Conservation (phyloP, 2,113 vertebrate species). For the Bostrychus sinensis region DNA sequence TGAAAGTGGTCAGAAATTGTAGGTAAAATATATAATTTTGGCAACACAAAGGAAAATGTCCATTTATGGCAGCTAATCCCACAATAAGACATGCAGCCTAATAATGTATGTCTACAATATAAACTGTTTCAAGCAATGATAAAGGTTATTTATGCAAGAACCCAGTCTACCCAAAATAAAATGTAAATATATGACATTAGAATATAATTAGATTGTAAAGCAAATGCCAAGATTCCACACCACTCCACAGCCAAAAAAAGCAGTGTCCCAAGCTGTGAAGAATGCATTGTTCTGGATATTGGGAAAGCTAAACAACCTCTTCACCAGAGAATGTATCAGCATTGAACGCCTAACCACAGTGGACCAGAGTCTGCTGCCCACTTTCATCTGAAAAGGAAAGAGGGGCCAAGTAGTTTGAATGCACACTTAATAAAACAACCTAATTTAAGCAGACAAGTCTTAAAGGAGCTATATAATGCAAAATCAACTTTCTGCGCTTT, state of each 20-base stretch:
- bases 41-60: too few relatives aligned
- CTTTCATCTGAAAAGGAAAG: neutral
- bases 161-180: neutral
- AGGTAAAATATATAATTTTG: too few relatives aligned
- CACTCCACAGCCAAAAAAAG: neutral
- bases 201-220: neutral
- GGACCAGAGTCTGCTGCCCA: neutral
- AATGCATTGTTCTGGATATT: constrained; percentile 5
- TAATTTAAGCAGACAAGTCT: neutral
- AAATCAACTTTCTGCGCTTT: too few relatives aligned
- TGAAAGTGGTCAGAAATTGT: neutral
- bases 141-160: neutral
- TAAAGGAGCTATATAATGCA: too few relatives aligned
- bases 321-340: neutral
- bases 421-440: neutral
- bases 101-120: too few relatives aligned
- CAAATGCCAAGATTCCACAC: neutral
- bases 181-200: neutral
- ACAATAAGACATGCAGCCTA: too few relatives aligned
- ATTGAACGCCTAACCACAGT: neutral
- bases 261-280: neutral
- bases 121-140: neutral
- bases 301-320: neutral
- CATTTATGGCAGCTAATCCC: too few relatives aligned
- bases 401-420: neutral